Evolutionary conservation across 2,113 vertebrate genomes (phyloP).

Genomic region (Rhagologus leucostigma): DNA sequence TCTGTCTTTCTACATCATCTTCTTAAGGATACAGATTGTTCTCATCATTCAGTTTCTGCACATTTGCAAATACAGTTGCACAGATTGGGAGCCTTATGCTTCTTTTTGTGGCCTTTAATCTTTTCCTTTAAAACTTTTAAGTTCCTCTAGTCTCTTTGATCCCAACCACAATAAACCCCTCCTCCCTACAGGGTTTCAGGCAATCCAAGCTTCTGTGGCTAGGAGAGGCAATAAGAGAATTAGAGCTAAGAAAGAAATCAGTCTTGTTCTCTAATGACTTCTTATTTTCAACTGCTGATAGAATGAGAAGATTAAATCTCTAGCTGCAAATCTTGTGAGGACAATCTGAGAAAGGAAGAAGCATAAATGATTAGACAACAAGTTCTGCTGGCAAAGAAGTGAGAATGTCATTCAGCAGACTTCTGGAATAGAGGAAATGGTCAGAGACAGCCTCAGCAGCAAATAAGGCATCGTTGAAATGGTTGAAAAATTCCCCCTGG

Average conservation of each 20-base stretch:
- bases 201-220: constrained; percentile 29
- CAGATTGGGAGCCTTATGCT: constrained; percentile 48
- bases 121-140: constrained; percentile 6
- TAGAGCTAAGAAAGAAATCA: constrained; percentile 33
- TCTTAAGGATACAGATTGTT: constrained; percentile 61
- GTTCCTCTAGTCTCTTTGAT: not conserved
- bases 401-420: not conserved
- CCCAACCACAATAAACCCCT: constrained; percentile 16
- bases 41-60: constrained; percentile 38
- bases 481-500: constrained; percentile 7
- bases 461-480: not conserved
- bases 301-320: not conserved
- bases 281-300: constrained; percentile 1
- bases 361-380: not conserved
- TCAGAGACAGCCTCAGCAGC: not conserved
- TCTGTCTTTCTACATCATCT: constrained; percentile 24
- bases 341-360: not conserved
- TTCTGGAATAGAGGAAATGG: not conserved
- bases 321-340: constrained; percentile 19
- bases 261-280: constrained; percentile 48
- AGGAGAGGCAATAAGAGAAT: constrained; percentile 34
- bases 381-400: not conserved
- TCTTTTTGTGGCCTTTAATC: constrained; percentile 33
- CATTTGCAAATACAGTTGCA: constrained; percentile 48
- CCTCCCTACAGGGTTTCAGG: constrained; percentile 8